Evolutionary conservation across 2,113 vertebrate genomes (phyloP).

Genomic region (Crotalus horridus): DNA sequence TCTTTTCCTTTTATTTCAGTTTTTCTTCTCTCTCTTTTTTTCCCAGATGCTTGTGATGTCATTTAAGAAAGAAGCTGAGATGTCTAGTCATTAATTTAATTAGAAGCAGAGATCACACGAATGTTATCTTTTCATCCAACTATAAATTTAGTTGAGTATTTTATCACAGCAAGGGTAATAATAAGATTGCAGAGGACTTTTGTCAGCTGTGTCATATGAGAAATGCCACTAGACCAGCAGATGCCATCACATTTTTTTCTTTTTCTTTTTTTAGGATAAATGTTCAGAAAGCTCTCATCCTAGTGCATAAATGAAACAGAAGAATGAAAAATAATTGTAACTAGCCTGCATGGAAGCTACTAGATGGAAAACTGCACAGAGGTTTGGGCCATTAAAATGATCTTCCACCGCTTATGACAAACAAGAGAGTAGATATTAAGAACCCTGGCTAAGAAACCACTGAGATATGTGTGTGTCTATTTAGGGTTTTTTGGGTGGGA

Average conservation of each 20-base stretch:
- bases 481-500: background rate
- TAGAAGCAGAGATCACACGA: background rate
- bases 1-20: background rate
- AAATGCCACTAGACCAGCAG: background rate
- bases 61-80: constrained; percentile 8
- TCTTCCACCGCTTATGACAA: background rate
- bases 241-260: background rate
- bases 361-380: background rate
- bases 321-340: background rate
- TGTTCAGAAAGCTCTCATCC: background rate
- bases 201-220: accelerated
- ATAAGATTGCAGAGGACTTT: constrained; percentile 1
- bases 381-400: background rate
- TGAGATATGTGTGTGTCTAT: background rate
- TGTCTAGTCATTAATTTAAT: background rate
- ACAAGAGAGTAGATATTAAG: background rate
- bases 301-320: background rate
- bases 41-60: background rate
- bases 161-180: constrained; percentile 10
- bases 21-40: background rate
- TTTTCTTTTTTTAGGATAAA: background rate
- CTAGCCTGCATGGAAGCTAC: background rate
- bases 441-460: background rate
- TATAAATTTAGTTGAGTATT: constrained; percentile 20
- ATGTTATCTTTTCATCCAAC: constrained; percentile 20